phyloP scores from a whole-genome alignment of 2,797 vertebrate genomes.

The Erithacus rubecula region DNA sequence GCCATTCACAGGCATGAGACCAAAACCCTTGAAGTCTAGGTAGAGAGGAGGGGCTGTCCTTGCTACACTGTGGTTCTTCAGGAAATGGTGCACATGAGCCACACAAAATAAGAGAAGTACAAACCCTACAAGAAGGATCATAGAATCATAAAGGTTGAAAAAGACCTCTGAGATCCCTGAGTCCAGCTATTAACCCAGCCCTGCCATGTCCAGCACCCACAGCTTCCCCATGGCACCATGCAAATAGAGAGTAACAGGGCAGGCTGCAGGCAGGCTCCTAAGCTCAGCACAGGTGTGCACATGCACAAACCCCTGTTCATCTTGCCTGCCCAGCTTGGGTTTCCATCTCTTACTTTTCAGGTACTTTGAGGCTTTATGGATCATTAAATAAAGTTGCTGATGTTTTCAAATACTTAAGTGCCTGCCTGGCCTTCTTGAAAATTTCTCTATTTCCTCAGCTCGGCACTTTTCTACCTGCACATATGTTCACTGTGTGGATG shows the following conservation, averaged over 20 bases:
- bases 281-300: background rate
- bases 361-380: constrained; percentile 3
- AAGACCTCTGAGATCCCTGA: background rate
- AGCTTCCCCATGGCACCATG: rapidly evolving
- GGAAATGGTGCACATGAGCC: background rate
- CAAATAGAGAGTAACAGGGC: rapidly evolving
- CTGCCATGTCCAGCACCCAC: background rate
- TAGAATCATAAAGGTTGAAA: background rate
- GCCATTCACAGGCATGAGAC: background rate
- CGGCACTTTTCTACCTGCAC: constrained; percentile 32
- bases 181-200: background rate
- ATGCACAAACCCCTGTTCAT: rapidly evolving
- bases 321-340: background rate
- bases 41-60: background rate
- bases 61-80: background rate
- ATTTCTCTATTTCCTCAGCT: background rate
- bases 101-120: background rate
- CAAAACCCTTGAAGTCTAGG: background rate
- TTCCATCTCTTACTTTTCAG: background rate
- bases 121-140: background rate
- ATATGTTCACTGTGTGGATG: constrained; percentile 4
- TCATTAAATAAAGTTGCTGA: constrained; percentile 47
- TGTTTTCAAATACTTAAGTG: constrained; percentile 30
- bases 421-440: constrained; percentile 40
- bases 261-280: background rate